Percentiles rank a stretch among this genome's conserved stretches.
phyloP scores from a whole-genome alignment of 2,797 vertebrate species.

The Spinibarbus caldwelli region DNA sequence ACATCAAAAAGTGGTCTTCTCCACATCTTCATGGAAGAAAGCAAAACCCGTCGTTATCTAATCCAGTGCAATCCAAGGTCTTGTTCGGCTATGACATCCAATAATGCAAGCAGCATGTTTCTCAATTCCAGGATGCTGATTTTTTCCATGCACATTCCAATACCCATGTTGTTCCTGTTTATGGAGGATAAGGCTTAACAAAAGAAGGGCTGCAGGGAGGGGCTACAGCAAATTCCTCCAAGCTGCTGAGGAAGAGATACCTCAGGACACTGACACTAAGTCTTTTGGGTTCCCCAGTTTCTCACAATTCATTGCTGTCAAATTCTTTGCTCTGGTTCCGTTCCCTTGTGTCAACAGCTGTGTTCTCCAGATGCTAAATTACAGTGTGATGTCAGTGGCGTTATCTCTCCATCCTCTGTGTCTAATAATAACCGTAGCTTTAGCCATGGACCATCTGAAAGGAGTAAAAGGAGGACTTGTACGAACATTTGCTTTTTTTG shows the following conservation, averaged over 20 bases:
- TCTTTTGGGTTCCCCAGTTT: slow-evolving; percentile 54
- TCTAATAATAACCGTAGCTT: slow-evolving; percentile 72
- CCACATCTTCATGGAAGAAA: slow-evolving; percentile 6
- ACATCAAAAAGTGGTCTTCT: slow-evolving; percentile 12
- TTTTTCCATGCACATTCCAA: slow-evolving; percentile 65
- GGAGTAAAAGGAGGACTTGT: not conserved
- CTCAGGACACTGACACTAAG: slow-evolving; percentile 59
- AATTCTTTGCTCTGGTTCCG: slow-evolving; percentile 50
- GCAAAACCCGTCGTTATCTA: slow-evolving; percentile 35
- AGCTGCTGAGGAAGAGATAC: slow-evolving; percentile 58
- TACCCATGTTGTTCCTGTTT: slow-evolving; percentile 66
- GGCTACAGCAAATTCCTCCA: slow-evolving; percentile 45
- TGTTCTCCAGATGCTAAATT: slow-evolving; percentile 78
- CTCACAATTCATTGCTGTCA: slow-evolving; percentile 58
- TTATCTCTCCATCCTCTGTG: slow-evolving; percentile 65
- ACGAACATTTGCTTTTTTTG: not conserved
- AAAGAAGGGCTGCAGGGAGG: slow-evolving; percentile 57
- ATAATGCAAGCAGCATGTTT: slow-evolving; percentile 59
- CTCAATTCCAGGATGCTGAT: slow-evolving; percentile 62
- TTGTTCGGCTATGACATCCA: slow-evolving; percentile 55
- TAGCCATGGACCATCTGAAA: slow-evolving; percentile 57
- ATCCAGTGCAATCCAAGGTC: slow-evolving; percentile 39
- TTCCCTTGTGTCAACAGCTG: slow-evolving; percentile 69
- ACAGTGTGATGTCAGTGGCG: slow-evolving; percentile 68
- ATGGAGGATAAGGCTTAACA: slow-evolving; percentile 64